Base-by-base conservation (phyloP, 2,797 vertebrate species). In the Artibeus lituratus region DNA sequence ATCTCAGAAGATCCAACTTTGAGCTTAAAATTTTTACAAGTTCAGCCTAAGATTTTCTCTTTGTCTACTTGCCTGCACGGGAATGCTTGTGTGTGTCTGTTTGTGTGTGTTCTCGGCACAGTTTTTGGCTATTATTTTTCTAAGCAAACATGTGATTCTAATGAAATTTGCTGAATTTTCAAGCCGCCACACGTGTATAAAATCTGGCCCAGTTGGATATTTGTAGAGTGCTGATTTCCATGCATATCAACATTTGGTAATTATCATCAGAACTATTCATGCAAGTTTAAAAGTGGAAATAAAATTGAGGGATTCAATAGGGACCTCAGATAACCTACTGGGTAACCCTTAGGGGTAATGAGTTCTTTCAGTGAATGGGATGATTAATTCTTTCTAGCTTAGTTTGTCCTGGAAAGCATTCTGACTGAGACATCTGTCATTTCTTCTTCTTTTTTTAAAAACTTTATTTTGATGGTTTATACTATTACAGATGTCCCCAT, bases 201-300 rank as follows among this genome's bases (percentile, higher is more conserved):
- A 97, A 97, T 96, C 96, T 95, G 96, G 91, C 93, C 96, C 94
- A 97, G 90, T 91, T 37, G 57, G 96, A 86, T 98, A 98, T 98
- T 98, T 97, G 95, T 93, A 87, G 97, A 97, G 90, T 87, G 96
- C 97, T 97, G 91, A 97, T 97, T 98, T 96, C 93, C 96, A 96
- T 96, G 95, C 78, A 47, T 98, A 97, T 94, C 94, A 95, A 96
- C 96, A 96, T 97, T 98, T 95, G 87, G 97, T 94, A 98, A 98
- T 98, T 98, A 97, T 98, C 97, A 98, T 98, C 97, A 98, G 94
- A 97, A 96, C 97, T 94, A 98, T 98, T 98, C 96, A 98, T 95
- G 82, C 90, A 80, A 97, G 93, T 97, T 97, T 98, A 97, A 97
- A 98, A 97, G 90, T 96, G 97, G 97, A 97, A 97, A 97, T 97